phyloP scores from a whole-genome alignment of 2,888 invertebrate species.

The Rhamnusium bicolor region DNA sequence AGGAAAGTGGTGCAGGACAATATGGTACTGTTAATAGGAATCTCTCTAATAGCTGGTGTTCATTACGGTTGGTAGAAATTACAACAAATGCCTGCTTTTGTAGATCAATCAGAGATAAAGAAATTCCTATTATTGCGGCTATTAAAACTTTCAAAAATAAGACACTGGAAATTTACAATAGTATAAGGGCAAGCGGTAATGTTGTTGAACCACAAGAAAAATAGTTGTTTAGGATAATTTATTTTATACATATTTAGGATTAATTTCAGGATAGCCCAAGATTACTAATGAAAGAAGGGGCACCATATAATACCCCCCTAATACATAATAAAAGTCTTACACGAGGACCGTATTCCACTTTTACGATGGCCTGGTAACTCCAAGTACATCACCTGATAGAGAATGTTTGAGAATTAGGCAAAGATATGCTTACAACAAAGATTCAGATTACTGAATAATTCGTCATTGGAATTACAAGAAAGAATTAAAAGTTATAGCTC shows the following conservation, averaged over 20 bases:
- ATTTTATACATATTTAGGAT: conserved; percentile 13
- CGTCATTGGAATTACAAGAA: too few relatives aligned
- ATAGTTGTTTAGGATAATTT: not conserved
- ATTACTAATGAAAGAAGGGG: too few relatives aligned
- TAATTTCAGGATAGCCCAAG: too few relatives aligned
- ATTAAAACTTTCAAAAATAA: not conserved
- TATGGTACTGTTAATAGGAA: conserved; percentile 74
- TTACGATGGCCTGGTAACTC: too few relatives aligned
- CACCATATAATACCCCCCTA: too few relatives aligned
- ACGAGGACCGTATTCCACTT: too few relatives aligned
- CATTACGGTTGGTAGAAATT: conserved; percentile 78
- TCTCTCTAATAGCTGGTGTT: conserved; percentile 74
- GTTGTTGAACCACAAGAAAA: not conserved
- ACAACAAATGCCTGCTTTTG: conserved; percentile 75
- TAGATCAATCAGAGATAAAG: conserved; percentile 74
- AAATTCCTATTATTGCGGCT: conserved; percentile 70
- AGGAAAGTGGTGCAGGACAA: conserved; percentile 71
- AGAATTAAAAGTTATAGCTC: too few relatives aligned
- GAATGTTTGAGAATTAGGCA: too few relatives aligned
- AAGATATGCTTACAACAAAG: too few relatives aligned
- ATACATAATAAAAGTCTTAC: too few relatives aligned
- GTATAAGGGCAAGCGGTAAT: not conserved
- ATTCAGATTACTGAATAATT: too few relatives aligned
- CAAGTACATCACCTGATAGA: too few relatives aligned
- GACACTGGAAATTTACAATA: not conserved